Evolutionary conservation across 1,140 invertebrate species (phyloP).

Genomic region (Cephus cinctus): DNA sequence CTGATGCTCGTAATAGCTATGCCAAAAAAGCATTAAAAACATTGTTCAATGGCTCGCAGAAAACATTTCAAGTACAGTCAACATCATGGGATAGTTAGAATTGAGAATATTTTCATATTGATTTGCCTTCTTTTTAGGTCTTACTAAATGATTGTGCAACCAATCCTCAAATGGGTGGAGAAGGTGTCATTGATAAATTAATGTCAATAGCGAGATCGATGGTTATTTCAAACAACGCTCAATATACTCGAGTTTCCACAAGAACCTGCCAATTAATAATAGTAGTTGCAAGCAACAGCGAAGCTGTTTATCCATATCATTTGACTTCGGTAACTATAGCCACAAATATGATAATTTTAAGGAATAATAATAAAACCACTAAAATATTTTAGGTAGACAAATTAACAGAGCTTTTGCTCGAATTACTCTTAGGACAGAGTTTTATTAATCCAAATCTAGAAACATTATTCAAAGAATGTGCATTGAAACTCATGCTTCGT

Average conservation of each 20-base stretch:
- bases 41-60: slow-evolving; percentile 51
- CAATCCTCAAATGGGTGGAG: slow-evolving; percentile 44
- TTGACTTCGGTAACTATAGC: slow-evolving; percentile 39
- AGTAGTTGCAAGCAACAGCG: slow-evolving; percentile 47
- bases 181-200: slow-evolving; percentile 51
- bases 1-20: slow-evolving; percentile 47
- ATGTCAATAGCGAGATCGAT: slow-evolving; percentile 49
- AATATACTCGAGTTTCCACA: slow-evolving; percentile 49
- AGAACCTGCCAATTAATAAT: slow-evolving; percentile 53
- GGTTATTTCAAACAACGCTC: slow-evolving; percentile 52
- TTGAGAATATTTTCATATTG: no score
- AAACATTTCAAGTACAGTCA: slow-evolving; percentile 47
- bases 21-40: slow-evolving; percentile 51
- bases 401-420: slow-evolving; percentile 47
- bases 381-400: slow-evolving; percentile 46
- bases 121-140: slow-evolving; percentile 33
- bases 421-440: slow-evolving; percentile 46
- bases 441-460: slow-evolving; percentile 51
- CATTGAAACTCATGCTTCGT: slow-evolving; percentile 50
- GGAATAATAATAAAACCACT: neutral
- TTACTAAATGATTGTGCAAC: slow-evolving; percentile 50
- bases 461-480: slow-evolving; percentile 48
- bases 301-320: slow-evolving; percentile 51
- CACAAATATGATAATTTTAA: slow-evolving; percentile 2
- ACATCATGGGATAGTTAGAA: neutral